phyloP scores from a whole-genome alignment of 2,888 invertebrate genomes.

The Argyresthia goedartella region DNA sequence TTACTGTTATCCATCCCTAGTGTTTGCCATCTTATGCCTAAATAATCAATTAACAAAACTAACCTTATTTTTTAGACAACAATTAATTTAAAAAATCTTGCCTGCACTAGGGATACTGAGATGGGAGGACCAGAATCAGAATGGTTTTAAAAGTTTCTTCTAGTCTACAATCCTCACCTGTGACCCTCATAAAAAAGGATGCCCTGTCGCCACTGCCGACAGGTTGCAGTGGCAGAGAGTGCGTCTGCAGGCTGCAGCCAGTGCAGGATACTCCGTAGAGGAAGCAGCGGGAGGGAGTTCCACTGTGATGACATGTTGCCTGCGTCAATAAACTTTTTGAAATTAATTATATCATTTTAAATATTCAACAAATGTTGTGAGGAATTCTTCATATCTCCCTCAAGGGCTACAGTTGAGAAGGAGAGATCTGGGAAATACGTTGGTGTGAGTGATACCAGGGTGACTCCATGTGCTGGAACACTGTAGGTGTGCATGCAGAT shows the following conservation, averaged over 20 bases:
- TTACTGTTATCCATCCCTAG: no score
- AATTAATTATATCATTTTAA: no score
- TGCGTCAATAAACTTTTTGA: no score
- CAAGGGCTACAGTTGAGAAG: neutral
- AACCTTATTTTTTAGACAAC: no score
- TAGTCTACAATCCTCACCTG: no score
- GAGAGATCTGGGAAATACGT: neutral
- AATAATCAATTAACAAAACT: no score
- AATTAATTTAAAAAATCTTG: no score
- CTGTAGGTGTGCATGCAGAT: neutral
- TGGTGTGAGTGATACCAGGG: neutral
- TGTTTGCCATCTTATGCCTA: no score
- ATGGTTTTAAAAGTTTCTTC: no score
- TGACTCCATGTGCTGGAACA: neutral
- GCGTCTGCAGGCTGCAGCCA: constrained; percentile 47
- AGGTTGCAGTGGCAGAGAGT: constrained; percentile 50
- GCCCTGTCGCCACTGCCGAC: constrained; percentile 68
- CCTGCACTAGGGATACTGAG: no score
- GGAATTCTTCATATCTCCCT: neutral
- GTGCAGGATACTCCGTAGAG: constrained; percentile 42
- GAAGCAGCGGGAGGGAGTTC: constrained; percentile 48
- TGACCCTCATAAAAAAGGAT: constrained; percentile 46
- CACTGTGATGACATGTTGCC: constrained; percentile 23
- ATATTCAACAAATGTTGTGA: neutral
- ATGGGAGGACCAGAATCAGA: no score